Evolutionary conservation across 1,140 invertebrate species (phyloP).

Genomic region (Drosophila sp.): DNA sequence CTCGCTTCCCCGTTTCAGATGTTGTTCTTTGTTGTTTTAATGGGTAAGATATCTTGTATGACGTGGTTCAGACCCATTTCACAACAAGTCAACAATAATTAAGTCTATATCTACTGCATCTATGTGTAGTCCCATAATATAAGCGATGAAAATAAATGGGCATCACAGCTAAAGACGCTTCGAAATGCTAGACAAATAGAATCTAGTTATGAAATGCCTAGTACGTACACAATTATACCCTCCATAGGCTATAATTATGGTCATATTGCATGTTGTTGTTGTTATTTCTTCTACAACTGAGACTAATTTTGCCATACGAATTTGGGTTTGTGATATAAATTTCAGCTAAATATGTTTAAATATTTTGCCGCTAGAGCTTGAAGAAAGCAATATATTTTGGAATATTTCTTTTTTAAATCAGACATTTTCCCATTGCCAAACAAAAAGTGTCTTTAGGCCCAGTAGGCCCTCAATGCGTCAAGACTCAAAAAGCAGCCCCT

Average conservation of each 20-base stretch:
- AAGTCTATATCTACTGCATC: constrained; percentile 23
- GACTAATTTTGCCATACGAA: too few relatives aligned
- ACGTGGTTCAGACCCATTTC: constrained; percentile 13
- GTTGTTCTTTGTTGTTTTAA: neutral
- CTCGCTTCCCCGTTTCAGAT: constrained; percentile 16
- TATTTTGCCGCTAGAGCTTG: neutral
- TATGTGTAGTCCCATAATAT: constrained; percentile 15
- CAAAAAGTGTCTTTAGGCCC: neutral
- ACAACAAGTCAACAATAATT: constrained; percentile 28
- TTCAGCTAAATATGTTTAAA: too few relatives aligned
- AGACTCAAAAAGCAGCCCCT: constrained; percentile 9
- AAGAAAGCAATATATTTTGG: neutral
- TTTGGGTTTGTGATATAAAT: too few relatives aligned
- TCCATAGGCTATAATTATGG: neutral
- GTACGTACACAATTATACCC: neutral
- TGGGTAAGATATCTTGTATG: constrained; percentile 8
- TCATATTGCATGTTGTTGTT: too few relatives aligned
- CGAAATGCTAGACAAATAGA: constrained; percentile 1
- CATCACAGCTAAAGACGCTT: neutral
- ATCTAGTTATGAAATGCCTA: neutral
- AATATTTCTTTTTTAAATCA: neutral
- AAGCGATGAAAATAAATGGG: constrained; percentile 23
- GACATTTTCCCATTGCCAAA: neutral
- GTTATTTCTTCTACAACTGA: too few relatives aligned
- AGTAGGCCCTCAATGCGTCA: neutral